phyloP scores from a whole-genome alignment of 2,113 vertebrate species.

The Eidolon helvum region DNA sequence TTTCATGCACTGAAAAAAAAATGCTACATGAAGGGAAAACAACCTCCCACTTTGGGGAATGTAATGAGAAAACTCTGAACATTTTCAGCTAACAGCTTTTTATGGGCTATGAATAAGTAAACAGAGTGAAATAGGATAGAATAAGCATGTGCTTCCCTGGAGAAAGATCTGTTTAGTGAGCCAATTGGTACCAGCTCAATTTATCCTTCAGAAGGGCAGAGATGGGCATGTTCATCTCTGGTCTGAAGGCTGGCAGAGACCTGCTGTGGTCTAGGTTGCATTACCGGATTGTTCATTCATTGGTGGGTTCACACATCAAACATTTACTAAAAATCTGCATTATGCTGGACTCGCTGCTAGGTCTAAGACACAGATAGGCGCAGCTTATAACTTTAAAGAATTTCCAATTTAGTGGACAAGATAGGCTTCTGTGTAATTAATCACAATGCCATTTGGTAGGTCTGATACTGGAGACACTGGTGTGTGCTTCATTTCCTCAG shows the following conservation, averaged over 20 bases:
- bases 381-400: neutral
- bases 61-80: constrained; percentile 27
- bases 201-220: neutral
- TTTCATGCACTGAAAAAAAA: neutral
- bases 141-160: neutral
- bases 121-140: neutral
- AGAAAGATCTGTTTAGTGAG: constrained; percentile 4
- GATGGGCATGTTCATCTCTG: neutral
- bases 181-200: neutral
- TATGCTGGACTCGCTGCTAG: neutral
- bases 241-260: neutral
- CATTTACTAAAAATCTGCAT: neutral
- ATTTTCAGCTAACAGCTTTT: constrained; percentile 50
- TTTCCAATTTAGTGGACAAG: neutral
- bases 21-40: neutral
- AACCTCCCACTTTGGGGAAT: constrained; percentile 2
- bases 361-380: neutral
- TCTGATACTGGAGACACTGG: neutral
- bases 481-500: neutral
- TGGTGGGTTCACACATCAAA: neutral
- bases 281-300: neutral
- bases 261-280: neutral
- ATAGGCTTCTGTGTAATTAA: neutral
- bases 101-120: constrained; percentile 64
- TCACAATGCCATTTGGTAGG: neutral